A percentile compares a stretch with the other conserved stretches of the same genome.
Evolutionary conservation across 1,140 invertebrate genomes (phyloP).

Genomic region (Palaemon carinicauda): DNA sequence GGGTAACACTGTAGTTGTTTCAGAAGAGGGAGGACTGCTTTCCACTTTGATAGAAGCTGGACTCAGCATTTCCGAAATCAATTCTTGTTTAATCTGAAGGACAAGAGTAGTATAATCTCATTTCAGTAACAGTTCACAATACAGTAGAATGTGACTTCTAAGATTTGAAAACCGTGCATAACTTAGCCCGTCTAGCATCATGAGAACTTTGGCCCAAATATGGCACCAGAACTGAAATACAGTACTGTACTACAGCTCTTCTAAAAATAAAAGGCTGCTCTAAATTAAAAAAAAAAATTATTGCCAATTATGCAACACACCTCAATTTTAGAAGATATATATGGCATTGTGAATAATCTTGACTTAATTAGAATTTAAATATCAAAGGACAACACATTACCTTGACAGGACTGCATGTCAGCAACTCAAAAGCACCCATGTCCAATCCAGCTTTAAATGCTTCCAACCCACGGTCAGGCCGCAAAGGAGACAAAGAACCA

Average conservation of each 20-base stretch:
- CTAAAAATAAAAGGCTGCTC: not conserved
- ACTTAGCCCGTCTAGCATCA: too few species aligned
- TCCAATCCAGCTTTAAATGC: constrained; percentile 30
- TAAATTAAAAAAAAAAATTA: not conserved
- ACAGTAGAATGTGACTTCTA: too few species aligned
- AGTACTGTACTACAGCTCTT: not conserved
- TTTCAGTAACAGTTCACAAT: not conserved
- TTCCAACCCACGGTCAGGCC: constrained; percentile 41
- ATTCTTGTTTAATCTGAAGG: constrained; percentile 40
- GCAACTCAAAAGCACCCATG: constrained; percentile 56
- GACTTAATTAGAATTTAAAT: not conserved
- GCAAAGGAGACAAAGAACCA: constrained; percentile 50
- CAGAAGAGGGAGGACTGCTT: not conserved
- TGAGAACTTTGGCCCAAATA: too few species aligned
- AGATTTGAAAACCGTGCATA: too few species aligned
- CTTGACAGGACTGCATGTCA: constrained; percentile 56
- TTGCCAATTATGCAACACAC: not conserved
- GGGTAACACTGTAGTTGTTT: not conserved
- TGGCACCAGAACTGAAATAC: too few species aligned
- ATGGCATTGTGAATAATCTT: not conserved
- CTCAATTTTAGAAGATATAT: not conserved
- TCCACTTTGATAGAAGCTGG: not conserved
- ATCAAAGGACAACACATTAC: not conserved
- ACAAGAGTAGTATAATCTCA: not conserved
- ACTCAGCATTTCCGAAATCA: constrained; percentile 16